Evolutionary conservation across 2,113 vertebrate genomes (phyloP).

Genomic region (Anoplopoma fimbria): DNA sequence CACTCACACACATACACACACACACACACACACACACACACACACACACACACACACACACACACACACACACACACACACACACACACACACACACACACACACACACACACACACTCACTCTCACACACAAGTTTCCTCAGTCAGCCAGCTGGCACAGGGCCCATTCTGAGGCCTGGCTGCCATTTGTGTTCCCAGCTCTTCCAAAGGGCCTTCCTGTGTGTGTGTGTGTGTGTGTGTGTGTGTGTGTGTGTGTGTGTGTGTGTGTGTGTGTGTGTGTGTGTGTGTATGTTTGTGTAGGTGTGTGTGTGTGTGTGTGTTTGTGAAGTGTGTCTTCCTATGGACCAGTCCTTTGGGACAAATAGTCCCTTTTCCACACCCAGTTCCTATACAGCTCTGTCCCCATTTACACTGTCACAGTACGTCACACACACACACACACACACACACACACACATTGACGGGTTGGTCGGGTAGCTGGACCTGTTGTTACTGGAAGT

Average conservation of each 20-base stretch:
- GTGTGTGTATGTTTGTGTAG: conserved; percentile 24
- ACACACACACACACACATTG: not conserved
- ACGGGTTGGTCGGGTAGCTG: not conserved
- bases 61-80: not conserved
- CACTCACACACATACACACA: not conserved
- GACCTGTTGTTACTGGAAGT: conserved; percentile 31
- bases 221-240: conserved; percentile 17
- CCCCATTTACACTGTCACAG: conserved; percentile 49
- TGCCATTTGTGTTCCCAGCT: conserved; percentile 58
- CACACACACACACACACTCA: conserved; percentile 4
- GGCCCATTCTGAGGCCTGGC: conserved; percentile 53
- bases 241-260: conserved; percentile 15
- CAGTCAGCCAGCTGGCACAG: conserved; percentile 53
- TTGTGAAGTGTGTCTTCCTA: conserved; percentile 51
- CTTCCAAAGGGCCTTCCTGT: not conserved
- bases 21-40: not conserved
- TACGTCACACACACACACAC: conserved; percentile 18
- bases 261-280: conserved; percentile 16
- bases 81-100: not conserved
- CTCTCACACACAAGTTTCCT: conserved; percentile 23
- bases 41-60: not conserved
- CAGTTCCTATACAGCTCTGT: conserved; percentile 41
- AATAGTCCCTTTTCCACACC: conserved; percentile 51
- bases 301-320: conserved; percentile 20
- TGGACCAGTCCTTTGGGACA: conserved; percentile 46